Percentiles rank a stretch among this genome's conserved stretches.
Evolutionary conservation across 2,797 vertebrate genomes (phyloP).

Genomic region (Channallabes apus): DNA sequence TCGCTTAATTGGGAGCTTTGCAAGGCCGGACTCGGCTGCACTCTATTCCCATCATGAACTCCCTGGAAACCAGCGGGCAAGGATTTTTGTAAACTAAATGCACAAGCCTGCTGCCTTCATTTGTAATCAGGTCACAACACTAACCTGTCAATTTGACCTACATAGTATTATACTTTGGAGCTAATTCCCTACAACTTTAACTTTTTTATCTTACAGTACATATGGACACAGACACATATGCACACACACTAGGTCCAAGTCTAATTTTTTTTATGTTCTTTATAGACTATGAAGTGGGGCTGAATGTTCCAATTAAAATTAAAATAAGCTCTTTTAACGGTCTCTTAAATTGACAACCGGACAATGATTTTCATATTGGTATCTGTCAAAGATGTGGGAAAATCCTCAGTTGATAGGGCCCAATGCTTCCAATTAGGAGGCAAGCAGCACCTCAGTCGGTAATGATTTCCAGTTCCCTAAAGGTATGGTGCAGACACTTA

Average conservation of each 20-base stretch:
- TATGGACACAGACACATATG: conserved; percentile 24
- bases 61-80: conserved; percentile 67
- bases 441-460: conserved; percentile 87
- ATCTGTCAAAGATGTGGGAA: conserved; percentile 98
- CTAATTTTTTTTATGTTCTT: conserved; percentile 65
- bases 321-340: conserved; percentile 96
- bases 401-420: conserved; percentile 98
- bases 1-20: conserved; percentile 84
- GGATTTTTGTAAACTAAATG: conserved; percentile 75
- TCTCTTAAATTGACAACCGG: conserved; percentile 99
- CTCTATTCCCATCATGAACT: conserved; percentile 77
- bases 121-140: conserved; percentile 65
- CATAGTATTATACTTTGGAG: conserved; percentile 61
- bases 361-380: conserved; percentile 99
- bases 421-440: conserved; percentile 99
- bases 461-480: conserved; percentile 94
- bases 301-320: conserved; percentile 95
- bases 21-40: conserved; percentile 68
- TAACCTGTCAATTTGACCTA: conserved; percentile 76
- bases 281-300: conserved; percentile 70
- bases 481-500: conserved; percentile 93
- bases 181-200: conserved; percentile 55
- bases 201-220: conserved; percentile 29
- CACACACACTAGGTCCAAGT: conserved; percentile 35
- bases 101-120: conserved; percentile 66